phyloP scores from a whole-genome alignment of 2,888 invertebrate genomes.

The Anticlea derivata region DNA sequence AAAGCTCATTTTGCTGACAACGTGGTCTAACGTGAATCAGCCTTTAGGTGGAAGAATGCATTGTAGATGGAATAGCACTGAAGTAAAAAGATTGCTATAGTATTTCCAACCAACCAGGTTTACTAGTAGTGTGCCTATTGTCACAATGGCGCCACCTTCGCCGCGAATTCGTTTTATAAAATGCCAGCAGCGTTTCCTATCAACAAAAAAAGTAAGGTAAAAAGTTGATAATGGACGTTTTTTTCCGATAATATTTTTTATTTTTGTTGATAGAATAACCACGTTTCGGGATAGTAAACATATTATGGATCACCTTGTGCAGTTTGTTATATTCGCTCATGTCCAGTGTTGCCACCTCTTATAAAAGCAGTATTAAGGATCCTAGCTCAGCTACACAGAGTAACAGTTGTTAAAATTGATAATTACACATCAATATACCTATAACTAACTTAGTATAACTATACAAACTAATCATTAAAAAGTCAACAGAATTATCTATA shows the following conservation, averaged over 20 bases:
- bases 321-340: too few species aligned
- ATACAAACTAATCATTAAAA: constrained; percentile 46
- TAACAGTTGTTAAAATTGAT: constrained; percentile 70
- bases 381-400: constrained; percentile 40
- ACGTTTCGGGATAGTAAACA: too few species aligned
- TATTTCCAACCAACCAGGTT: too few species aligned
- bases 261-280: too few species aligned
- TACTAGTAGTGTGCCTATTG: not conserved
- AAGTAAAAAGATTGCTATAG: not conserved
- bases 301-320: too few species aligned
- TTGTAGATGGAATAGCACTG: constrained; percentile 14
- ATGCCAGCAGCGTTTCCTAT: too few species aligned
- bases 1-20: not conserved
- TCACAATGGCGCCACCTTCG: not conserved
- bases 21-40: constrained; percentile 11
- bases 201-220: too few species aligned
- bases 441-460: constrained; percentile 42
- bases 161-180: too few species aligned
- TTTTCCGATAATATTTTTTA: too few species aligned
- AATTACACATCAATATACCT: constrained; percentile 59
- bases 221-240: too few species aligned
- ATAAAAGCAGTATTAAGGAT: constrained; percentile 26
- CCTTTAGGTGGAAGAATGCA: constrained; percentile 16
- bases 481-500: constrained; percentile 48
- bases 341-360: constrained; percentile 12